Base-by-base conservation (phyloP, 2,888 invertebrate genomes). In the Trichogramma evanescens region DNA sequence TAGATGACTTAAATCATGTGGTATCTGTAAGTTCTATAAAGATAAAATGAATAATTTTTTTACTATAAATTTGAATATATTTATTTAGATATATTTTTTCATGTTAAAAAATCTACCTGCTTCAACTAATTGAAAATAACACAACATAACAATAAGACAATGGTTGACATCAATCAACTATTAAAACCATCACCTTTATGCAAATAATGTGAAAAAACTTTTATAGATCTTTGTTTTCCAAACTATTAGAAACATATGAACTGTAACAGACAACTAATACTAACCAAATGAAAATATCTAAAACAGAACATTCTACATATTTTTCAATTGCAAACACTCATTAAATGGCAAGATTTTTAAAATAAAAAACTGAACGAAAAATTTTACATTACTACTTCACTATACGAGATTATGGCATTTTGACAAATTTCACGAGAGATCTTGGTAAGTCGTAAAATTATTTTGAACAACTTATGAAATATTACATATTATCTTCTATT, bases 401-500 rank as follows among this genome's bases (percentile, higher is more conserved):
- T 60, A 56, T 61, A 63, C 42, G 54, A 55, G 56, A 52, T 57
- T 59, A 64, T 64, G 61, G 61, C 63, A 64, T 61, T 50, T 59
- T 61, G 50, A 58, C 49, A 61, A 64, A 59, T 61, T 61, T 61
- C 54, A 63, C 50, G 60, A 64, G 58, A 61, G 57, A 59, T 64
- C 61, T 57, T 59, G 50, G 56, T 58, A 57, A 41, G 9, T 52
- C 50, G 8, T 56, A 56, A 54, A 57, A 61, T 10, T 62, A 57
- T 42, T 57, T 61, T 61, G 57, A 61, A 61, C 59, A 57, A 59
- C 52, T 57, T 57, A 57, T 64, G 48, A 6, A 48, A 48, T 68
- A 70, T 67, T 69, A 67, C 67, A 67, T 67, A 66, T 50, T 62
- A 61, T 65, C 26, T 26, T 26, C 26, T 26, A 26, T 66, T 63